A percentile compares a stretch with the other conserved stretches of the same genome.
Conservation (phyloP, 1,140 invertebrate genomes). For the Cepaea nemoralis region DNA sequence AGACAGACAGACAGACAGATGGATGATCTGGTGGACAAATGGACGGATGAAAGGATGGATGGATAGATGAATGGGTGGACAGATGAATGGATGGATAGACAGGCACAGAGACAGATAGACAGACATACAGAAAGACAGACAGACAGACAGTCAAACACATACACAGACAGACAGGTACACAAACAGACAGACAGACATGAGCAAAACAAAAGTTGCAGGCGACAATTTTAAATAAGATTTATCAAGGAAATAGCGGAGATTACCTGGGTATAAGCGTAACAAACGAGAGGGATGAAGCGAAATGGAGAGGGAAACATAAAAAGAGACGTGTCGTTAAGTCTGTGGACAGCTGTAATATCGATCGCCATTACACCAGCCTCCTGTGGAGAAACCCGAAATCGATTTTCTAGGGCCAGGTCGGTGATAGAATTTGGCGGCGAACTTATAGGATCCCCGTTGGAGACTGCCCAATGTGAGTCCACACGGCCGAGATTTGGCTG, state of each 20-base stretch:
- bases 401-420: not conserved
- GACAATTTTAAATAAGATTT: too few relatives aligned
- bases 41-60: conserved; percentile 14
- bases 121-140: too few relatives aligned
- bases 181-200: not conserved
- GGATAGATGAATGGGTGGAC: conserved; percentile 16
- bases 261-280: not conserved
- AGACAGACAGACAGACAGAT: conserved; percentile 24
- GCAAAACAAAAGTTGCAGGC: not conserved
- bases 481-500: conserved; percentile 12
- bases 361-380: not conserved
- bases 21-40: conserved; percentile 6
- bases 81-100: too few relatives aligned
- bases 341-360: not conserved
- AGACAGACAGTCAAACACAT: too few relatives aligned
- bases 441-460: not conserved
- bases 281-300: not conserved
- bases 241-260: too few relatives aligned
- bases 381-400: not conserved
- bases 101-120: too few relatives aligned
- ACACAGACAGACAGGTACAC: too few relatives aligned
- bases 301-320: not conserved
- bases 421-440: conserved; percentile 1
- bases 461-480: not conserved
- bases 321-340: not conserved